phyloP scores from a whole-genome alignment of 2,113 vertebrate genomes.

The Phyllostomus hastatus region DNA sequence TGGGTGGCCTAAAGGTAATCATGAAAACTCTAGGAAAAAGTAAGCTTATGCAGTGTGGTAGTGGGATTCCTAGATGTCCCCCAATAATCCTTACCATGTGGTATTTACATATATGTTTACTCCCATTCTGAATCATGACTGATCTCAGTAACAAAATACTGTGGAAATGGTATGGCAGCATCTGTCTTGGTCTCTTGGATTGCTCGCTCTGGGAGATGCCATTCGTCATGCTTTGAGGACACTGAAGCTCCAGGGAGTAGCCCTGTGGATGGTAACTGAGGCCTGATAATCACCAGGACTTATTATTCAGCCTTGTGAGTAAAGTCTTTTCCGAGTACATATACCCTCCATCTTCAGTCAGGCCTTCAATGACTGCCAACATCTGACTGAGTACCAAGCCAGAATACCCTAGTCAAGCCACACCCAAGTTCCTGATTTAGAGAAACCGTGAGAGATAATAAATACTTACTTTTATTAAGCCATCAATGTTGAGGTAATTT shows the following conservation, averaged over 20 bases:
- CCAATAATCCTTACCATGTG: background rate
- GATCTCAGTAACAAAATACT: background rate
- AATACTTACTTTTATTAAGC: background rate
- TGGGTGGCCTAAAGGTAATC: background rate
- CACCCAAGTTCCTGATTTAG: background rate
- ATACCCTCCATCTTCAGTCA: background rate
- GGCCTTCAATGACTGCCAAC: background rate
- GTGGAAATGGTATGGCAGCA: too few species aligned
- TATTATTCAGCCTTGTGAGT: background rate
- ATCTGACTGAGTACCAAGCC: background rate
- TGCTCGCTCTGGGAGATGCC: background rate
- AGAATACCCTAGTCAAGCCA: background rate
- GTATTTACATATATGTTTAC: background rate
- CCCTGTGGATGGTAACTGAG: background rate
- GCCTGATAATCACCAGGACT: background rate
- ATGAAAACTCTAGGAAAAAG: background rate
- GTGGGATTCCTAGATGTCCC: background rate
- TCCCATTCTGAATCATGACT: background rate
- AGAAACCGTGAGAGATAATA: background rate
- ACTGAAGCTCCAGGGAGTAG: background rate
- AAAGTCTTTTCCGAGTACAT: rapidly evolving
- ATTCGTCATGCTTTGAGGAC: background rate
- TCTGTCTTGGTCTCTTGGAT: background rate
- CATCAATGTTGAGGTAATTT: background rate
- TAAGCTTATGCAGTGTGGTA: background rate